Evolutionary conservation across 64 coral and sea anemone genomes (phyloP).

Genomic region (Porites lutea): DNA sequence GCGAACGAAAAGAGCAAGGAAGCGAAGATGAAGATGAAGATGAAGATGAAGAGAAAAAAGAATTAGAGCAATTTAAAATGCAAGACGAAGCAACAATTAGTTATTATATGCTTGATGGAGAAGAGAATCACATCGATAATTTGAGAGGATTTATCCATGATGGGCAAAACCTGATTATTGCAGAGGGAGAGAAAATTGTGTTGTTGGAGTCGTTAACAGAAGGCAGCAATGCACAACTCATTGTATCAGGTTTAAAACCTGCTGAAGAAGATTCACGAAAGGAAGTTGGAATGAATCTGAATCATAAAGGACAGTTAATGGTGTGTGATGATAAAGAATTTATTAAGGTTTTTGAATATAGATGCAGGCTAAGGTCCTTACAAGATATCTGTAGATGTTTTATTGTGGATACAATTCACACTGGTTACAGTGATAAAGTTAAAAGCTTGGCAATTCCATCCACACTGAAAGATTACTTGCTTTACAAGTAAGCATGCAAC

Average conservation of each 20-base stretch:
- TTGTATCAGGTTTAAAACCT: slow-evolving; percentile 59
- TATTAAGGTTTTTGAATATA: slow-evolving; percentile 79
- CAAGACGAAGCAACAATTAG: slow-evolving; percentile 51
- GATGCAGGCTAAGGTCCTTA: slow-evolving; percentile 16
- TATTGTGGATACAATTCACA: slow-evolving; percentile 7
- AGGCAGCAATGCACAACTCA: slow-evolving; percentile 59
- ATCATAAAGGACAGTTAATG: slow-evolving; percentile 66
- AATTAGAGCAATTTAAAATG: background rate
- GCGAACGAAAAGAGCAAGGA: background rate
- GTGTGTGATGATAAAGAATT: slow-evolving; percentile 46
- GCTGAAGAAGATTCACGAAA: background rate
- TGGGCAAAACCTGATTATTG: slow-evolving; percentile 79
- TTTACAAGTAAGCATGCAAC: slow-evolving; percentile 30
- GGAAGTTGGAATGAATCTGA: slow-evolving; percentile 7
- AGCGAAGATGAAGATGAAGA: background rate
- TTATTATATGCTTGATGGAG: slow-evolving; percentile 58
- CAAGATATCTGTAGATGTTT: slow-evolving; percentile 50
- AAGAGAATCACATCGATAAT: slow-evolving; percentile 48
- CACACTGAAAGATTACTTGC: slow-evolving; percentile 53
- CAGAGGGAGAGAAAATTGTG: slow-evolving; percentile 44
- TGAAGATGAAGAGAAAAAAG: background rate
- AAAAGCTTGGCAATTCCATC: slow-evolving; percentile 33
- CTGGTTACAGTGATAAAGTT: slow-evolving; percentile 27
- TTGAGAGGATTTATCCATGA: slow-evolving; percentile 50
- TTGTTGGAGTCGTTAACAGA: slow-evolving; percentile 70